A percentile compares a stretch with the other conserved stretches of the same genome.
phyloP scores from a whole-genome alignment of 2,797 vertebrate genomes.

The Discoglossus pictus region DNA sequence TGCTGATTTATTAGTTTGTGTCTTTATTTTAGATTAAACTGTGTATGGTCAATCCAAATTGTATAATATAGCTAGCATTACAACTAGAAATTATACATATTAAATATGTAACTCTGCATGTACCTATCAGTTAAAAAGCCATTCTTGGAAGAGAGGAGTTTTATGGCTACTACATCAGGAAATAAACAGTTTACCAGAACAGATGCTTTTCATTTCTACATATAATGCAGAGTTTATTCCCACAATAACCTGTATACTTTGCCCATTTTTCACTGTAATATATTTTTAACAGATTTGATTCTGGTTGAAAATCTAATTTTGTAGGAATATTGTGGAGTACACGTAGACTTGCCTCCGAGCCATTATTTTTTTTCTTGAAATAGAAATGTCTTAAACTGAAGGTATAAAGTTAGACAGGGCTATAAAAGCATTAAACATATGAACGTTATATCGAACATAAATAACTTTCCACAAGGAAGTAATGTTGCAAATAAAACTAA shows the following conservation, averaged over 20 bases:
- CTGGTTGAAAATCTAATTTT: slow-evolving; percentile 35
- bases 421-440: slow-evolving; percentile 46
- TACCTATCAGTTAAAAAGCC: slow-evolving; percentile 14
- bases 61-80: not conserved
- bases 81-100: slow-evolving; percentile 8
- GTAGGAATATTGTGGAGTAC: slow-evolving; percentile 20
- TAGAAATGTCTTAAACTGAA: slow-evolving; percentile 41
- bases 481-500: slow-evolving; percentile 37
- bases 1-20: too few species aligned
- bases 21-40: not conserved
- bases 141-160: slow-evolving; percentile 2
- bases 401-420: slow-evolving; percentile 39
- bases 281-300: slow-evolving; percentile 33
- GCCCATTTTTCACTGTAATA: slow-evolving; percentile 32
- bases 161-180: slow-evolving; percentile 25
- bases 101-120: slow-evolving; percentile 18
- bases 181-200: slow-evolving; percentile 22
- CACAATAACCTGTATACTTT: slow-evolving; percentile 31
- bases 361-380: slow-evolving; percentile 5
- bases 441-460: slow-evolving; percentile 43
- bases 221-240: slow-evolving; percentile 22
- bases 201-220: slow-evolving; percentile 28
- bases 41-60: not conserved
- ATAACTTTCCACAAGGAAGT: slow-evolving; percentile 40
- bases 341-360: slow-evolving; percentile 29